phyloP scores from a whole-genome alignment of 2,113 vertebrate genomes.

The Amia ocellicauda region DNA sequence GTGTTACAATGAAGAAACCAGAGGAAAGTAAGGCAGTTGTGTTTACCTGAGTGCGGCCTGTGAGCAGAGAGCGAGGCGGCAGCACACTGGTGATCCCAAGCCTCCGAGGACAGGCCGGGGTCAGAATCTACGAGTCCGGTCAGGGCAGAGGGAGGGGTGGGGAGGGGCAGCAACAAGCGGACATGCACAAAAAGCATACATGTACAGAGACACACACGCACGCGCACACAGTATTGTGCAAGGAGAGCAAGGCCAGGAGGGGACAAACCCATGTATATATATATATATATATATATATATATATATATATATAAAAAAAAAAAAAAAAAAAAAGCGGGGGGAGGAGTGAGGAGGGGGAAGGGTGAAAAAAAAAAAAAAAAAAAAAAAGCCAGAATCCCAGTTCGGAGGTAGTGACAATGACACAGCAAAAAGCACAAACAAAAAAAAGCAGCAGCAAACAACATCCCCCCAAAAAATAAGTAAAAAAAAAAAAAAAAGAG shows the following conservation, averaged over 20 bases:
- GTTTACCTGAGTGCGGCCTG: not conserved
- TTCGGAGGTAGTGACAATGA: not conserved
- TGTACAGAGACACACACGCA: not conserved
- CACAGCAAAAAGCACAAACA: not conserved
- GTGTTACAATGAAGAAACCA: not conserved
- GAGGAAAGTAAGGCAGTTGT: not conserved
- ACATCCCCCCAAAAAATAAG: too few relatives aligned
- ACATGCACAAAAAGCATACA: not conserved
- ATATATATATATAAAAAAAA: not conserved
- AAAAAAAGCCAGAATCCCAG: not conserved
- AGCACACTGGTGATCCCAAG: not conserved
- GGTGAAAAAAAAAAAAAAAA: not conserved
- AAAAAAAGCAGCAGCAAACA: not conserved
- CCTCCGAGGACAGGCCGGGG: slow-evolving; percentile 16
- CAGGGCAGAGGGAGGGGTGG: not conserved
- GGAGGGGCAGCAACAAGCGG: not conserved
- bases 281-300: not conserved
- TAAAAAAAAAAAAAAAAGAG: too few relatives aligned
- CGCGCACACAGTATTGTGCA: not conserved
- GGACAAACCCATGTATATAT: not conserved
- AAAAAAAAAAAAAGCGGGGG: slow-evolving; percentile 3
- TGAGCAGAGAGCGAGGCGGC: not conserved
- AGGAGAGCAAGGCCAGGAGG: not conserved
- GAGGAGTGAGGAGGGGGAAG: not conserved
- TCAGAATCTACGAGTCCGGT: slow-evolving; percentile 15